These are phyloP conservation scores for Osedax fenrisi DNA, from an alignment of 2,888 invertebrate genomes.

Conservation along the genomic window DNA sequence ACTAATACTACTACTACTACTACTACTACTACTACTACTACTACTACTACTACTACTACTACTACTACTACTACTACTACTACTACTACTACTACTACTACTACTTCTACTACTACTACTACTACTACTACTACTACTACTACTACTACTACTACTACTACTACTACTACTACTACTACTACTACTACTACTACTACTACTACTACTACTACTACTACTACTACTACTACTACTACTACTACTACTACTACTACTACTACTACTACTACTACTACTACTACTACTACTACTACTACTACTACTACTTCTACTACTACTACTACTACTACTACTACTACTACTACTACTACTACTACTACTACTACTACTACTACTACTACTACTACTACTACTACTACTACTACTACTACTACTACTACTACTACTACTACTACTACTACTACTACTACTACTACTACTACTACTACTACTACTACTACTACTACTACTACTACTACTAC, in stretches of 20 bases:
- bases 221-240: constrained; percentile 10
- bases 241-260: neutral
- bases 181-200: constrained; percentile 2
- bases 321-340: neutral
- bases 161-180: neutral
- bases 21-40: neutral
- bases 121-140: constrained; percentile 2
- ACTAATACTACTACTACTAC: constrained; percentile 5
- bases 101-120: neutral
- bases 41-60: neutral
- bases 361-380: neutral
- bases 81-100: neutral
- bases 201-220: constrained; percentile 2
- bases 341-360: neutral
- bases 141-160: neutral
- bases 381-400: too few relatives aligned
- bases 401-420: too few relatives aligned
- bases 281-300: constrained; percentile 7
- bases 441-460: too few relatives aligned
- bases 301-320: constrained; percentile 6
- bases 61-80: neutral
- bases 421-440: too few relatives aligned
- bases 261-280: constrained; percentile 2
- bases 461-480: too few relatives aligned
- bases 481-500: too few relatives aligned